Conservation (phyloP, 2,113 vertebrate genomes). For the Solenodon paradoxus region DNA sequence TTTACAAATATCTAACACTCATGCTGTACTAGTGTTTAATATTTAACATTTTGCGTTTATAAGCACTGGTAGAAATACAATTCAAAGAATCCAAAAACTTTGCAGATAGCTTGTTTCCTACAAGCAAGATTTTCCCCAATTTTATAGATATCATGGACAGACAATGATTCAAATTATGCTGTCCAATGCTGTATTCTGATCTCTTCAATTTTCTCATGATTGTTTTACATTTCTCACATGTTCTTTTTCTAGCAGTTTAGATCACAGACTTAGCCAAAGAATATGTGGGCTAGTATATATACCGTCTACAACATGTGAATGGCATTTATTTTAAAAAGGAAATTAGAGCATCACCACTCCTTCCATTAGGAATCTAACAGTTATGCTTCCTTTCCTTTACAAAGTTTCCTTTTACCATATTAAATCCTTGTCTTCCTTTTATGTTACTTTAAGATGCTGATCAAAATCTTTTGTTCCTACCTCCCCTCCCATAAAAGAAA, state of each 20-base stretch:
- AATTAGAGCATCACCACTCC: slow-evolving; percentile 34
- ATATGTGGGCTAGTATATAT: background rate
- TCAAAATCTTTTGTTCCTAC: slow-evolving; percentile 66
- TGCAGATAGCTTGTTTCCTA: background rate
- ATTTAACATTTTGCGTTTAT: background rate
- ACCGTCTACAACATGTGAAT: background rate
- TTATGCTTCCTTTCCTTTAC: slow-evolving; percentile 50
- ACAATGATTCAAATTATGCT: background rate
- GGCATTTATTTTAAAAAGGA: slow-evolving; percentile 28
- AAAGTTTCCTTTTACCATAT: slow-evolving; percentile 51
- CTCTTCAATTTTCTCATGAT: background rate
- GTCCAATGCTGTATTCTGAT: background rate
- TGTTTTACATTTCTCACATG: slow-evolving; percentile 32
- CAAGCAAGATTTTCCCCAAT: background rate
- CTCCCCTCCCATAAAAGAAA: slow-evolving; percentile 65
- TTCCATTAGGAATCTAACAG: slow-evolving; percentile 52
- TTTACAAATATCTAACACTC: background rate
- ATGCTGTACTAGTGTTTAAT: background rate
- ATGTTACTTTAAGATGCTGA: slow-evolving; percentile 58
- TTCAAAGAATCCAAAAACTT: background rate
- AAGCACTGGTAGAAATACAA: background rate
- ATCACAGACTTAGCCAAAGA: background rate
- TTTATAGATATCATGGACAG: background rate
- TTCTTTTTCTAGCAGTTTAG: background rate
- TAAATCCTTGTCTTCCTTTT: slow-evolving; percentile 55